Conservation (phyloP, 2,797 vertebrate genomes). For the Poliocrania exsul region DNA sequence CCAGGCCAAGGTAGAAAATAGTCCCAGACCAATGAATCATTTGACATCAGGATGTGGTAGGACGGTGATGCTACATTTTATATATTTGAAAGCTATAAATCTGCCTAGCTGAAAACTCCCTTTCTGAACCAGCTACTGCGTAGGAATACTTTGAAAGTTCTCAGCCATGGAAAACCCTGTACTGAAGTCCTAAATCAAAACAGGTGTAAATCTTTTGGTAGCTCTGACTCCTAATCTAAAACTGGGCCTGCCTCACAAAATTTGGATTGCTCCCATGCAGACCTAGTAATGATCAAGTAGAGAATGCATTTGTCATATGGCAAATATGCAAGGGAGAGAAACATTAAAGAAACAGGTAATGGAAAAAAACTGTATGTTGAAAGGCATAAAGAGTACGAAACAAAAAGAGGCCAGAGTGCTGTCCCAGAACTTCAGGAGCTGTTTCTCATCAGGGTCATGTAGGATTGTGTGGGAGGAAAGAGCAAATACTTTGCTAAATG, state of each 20-base stretch:
- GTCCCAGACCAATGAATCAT: background rate
- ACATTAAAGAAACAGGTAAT: constrained; percentile 15
- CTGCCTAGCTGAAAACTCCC: background rate
- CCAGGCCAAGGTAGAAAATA: background rate
- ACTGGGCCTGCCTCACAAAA: background rate
- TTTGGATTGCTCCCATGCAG: background rate
- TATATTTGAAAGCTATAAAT: background rate
- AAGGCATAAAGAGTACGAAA: background rate
- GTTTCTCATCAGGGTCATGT: background rate
- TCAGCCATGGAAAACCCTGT: background rate
- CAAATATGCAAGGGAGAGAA: background rate
- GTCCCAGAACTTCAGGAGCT: background rate
- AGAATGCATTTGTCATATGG: background rate
- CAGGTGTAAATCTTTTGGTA: constrained; percentile 20
- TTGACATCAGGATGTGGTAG: background rate
- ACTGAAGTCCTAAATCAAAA: background rate
- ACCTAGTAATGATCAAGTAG: background rate
- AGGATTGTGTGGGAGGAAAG: background rate
- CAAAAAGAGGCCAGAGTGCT: background rate
- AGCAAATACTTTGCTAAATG: background rate
- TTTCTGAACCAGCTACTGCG: background rate
- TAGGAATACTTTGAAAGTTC: background rate
- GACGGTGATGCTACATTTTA: background rate
- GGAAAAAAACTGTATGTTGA: background rate
- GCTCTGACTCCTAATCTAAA: background rate